phyloP scores from a whole-genome alignment of 2,888 invertebrate genomes.

The Corythucha ciliata region DNA sequence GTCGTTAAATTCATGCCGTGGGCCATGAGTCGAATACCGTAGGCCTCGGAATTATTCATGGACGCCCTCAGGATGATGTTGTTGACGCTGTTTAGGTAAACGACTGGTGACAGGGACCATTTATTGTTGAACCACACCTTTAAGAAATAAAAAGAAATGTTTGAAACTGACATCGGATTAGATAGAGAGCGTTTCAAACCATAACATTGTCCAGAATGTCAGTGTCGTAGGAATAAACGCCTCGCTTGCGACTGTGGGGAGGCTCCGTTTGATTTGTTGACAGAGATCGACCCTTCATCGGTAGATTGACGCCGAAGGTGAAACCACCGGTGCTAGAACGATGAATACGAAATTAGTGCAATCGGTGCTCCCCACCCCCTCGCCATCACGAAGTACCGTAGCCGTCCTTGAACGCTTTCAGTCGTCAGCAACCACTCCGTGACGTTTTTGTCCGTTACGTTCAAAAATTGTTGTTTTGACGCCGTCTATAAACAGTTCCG shows the following conservation, averaged over 20 bases:
- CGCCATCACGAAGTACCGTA: too few relatives aligned
- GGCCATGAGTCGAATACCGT: constrained; percentile 26
- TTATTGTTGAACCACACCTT: constrained; percentile 81
- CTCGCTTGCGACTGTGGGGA: too few relatives aligned
- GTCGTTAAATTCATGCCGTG: constrained; percentile 47
- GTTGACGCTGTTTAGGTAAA: constrained; percentile 62
- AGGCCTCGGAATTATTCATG: constrained; percentile 32
- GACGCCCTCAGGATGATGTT: constrained; percentile 50
- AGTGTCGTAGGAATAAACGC: too few relatives aligned
- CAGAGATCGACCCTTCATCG: constrained; percentile 21
- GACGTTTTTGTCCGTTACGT: constrained; percentile 24
- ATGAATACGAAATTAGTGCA: not conserved
- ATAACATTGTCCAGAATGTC: too few relatives aligned
- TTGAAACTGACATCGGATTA: too few relatives aligned
- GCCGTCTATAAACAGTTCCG: constrained; percentile 23
- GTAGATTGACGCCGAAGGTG: constrained; percentile 24
- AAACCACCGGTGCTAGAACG: constrained; percentile 20
- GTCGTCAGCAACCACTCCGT: constrained; percentile 27
- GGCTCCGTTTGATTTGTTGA: too few relatives aligned
- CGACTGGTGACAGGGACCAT: constrained; percentile 67
- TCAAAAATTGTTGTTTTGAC: constrained; percentile 19
- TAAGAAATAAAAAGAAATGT: not conserved
- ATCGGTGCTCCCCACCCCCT: constrained; percentile 4
- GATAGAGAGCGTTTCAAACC: too few relatives aligned
- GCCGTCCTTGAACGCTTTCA: too few relatives aligned